These are phyloP conservation scores for Pterocles orientalis DNA, from an alignment of 2,113 vertebrate genomes.

Conservation along the genomic window DNA sequence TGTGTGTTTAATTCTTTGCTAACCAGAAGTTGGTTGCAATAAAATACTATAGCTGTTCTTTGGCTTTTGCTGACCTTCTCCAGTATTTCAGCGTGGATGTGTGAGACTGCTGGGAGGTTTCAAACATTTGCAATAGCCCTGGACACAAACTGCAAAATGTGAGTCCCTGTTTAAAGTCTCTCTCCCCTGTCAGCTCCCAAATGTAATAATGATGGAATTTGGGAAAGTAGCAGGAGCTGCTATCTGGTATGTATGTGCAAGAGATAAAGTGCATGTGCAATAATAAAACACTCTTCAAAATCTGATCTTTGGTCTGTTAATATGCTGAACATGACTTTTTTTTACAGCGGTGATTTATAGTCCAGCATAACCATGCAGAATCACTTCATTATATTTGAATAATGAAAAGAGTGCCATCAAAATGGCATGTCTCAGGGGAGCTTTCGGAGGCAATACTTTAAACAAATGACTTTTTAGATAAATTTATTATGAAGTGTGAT, in stretches of 20 bases:
- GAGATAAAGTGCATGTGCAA: slow-evolving; percentile 9
- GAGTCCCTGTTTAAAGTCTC: not conserved
- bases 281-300: not conserved
- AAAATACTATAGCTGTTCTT: not conserved
- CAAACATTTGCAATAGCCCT: not conserved
- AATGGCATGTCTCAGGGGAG: slow-evolving; percentile 58
- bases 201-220: slow-evolving; percentile 25
- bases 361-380: slow-evolving; percentile 54
- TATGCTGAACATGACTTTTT: slow-evolving; percentile 46
- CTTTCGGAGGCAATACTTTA: slow-evolving; percentile 50
- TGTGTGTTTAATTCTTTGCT: not conserved
- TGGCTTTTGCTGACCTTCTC: not conserved
- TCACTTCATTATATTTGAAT: slow-evolving; percentile 72
- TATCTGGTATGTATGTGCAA: not conserved
- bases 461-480: slow-evolving; percentile 68
- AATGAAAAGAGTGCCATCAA: slow-evolving; percentile 66
- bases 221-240: not conserved
- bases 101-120: not conserved
- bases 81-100: not conserved
- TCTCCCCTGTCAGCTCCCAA: not conserved
- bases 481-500: slow-evolving; percentile 64
- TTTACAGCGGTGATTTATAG: slow-evolving; percentile 58
- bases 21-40: not conserved
- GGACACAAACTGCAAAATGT: not conserved
- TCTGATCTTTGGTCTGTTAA: slow-evolving; percentile 56